A percentile compares a stretch with the other conserved stretches of the same genome.
Conservation (phyloP, 1,140 invertebrate genomes). For the Procambarus virginalis region DNA sequence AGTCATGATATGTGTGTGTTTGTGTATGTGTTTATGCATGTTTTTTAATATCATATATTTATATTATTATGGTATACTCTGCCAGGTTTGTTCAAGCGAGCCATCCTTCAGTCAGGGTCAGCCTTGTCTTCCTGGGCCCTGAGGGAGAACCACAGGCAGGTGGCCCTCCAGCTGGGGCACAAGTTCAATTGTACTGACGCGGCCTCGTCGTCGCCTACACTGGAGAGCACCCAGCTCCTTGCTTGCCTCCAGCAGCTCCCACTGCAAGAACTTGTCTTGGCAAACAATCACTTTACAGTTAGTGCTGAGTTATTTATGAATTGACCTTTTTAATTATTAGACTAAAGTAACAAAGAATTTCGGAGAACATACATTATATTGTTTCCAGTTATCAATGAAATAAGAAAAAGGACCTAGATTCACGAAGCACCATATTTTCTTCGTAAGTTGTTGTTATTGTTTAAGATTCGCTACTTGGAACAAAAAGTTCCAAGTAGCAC, state of each 20-base stretch:
- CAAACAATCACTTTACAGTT: not conserved
- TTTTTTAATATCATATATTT: too few species aligned
- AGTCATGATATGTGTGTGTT: not conserved
- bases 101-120: constrained; percentile 21
- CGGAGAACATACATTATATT: too few species aligned
- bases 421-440: too few species aligned
- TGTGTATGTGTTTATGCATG: too few species aligned
- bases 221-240: not conserved
- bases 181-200: constrained; percentile 11
- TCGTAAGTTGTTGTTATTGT: too few species aligned
- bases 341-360: too few species aligned
- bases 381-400: too few species aligned
- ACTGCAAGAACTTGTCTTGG: not conserved
- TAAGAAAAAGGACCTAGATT: too few species aligned
- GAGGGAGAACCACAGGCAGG: not conserved
- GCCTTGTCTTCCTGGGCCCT: constrained; percentile 15
- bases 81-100: constrained; percentile 9
- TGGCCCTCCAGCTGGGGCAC: not conserved
- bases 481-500: too few species aligned
- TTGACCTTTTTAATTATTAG: too few species aligned
- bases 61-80: not conserved
- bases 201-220: not conserved
- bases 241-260: not conserved
- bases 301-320: not conserved
- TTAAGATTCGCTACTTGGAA: too few species aligned